Evolutionary conservation across 1,140 invertebrate genomes (phyloP), one percentile per base, ranked within the genome.

Genomic region (Pseudomyrmex gracilis): DNA sequence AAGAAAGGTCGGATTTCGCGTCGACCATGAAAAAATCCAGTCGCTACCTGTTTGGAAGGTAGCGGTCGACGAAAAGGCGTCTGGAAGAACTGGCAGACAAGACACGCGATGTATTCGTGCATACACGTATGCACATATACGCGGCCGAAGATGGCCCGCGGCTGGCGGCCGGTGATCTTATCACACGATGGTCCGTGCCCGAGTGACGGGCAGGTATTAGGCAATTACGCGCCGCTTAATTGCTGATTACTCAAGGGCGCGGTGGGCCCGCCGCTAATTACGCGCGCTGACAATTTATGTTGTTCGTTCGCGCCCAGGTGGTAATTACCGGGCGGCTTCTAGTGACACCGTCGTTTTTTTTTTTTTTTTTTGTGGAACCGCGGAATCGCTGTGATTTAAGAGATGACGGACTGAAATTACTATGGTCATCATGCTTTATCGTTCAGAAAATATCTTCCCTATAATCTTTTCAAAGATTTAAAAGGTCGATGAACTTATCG

Each of bases 201-300:
- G 80, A 85, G 83, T 89, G 88, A 89, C 85, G 87, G 83, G 88
- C 88, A 87, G 73, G 70, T 89, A 89, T 89, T 89, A 85, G 88
- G 88, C 86, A 90, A 89, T 90, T 90, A 90, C 76, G 64, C 84
- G 84, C 60, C 86, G 78, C 88, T 89, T 90, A 90, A 90, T 90
- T 90, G 85, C 88, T 90, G 85, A 86, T 90, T 90, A 89, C 70
- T 88, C 87, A 85, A 85, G 78, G 61, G 68, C 22, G 61, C 76
- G 55, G 20, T 68, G 47, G 47, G 57, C 10, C 47, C 55, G 73
- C 66, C 67, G 68, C 73, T 89, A 89, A 89, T 89, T 85, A 88
- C 61, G 76, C 53, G 45, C 34, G 77, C 84, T 88, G 83, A 88
- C 84, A 85, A 88, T 89, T 88, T 89, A 88, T 88, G 68, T 53